phyloP scores from a whole-genome alignment of 1,140 invertebrate genomes.

The Leptestheria dahalacensis region DNA sequence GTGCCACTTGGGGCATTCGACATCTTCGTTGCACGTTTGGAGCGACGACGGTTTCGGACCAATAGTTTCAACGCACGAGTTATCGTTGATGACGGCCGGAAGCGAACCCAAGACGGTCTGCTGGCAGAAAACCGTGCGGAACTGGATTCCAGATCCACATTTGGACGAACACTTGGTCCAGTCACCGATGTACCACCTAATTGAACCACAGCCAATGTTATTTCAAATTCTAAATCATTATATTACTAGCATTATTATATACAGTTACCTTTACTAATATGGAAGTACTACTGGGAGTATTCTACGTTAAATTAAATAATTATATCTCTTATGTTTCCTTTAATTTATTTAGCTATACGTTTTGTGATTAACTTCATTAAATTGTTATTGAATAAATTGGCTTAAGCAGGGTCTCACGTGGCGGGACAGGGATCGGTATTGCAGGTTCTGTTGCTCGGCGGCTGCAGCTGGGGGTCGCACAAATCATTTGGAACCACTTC shows the following conservation, averaged over 20 bases:
- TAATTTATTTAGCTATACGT: too few species aligned
- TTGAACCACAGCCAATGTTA: background rate
- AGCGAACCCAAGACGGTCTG: conserved; percentile 49
- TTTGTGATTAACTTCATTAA: too few species aligned
- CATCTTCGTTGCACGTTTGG: conserved; percentile 56
- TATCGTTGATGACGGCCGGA: conserved; percentile 50
- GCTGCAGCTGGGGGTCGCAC: conserved; percentile 57
- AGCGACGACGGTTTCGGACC: conserved; percentile 51
- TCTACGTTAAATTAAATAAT: too few species aligned
- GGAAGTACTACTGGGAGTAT: too few species aligned
- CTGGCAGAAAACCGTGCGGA: conserved; percentile 51
- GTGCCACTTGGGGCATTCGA: conserved; percentile 67
- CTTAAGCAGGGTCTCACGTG: conserved; percentile 24
- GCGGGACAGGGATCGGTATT: conserved; percentile 62
- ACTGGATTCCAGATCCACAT: conserved; percentile 55
- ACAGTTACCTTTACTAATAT: too few species aligned
- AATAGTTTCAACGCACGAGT: conserved; percentile 45
- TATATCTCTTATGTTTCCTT: too few species aligned
- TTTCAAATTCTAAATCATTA: too few species aligned
- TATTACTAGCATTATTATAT: too few species aligned
- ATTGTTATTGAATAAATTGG: too few species aligned
- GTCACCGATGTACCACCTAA: conserved; percentile 55
- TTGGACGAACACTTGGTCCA: conserved; percentile 70
- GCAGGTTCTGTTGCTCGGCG: conserved; percentile 50
- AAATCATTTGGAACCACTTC: conserved; percentile 51